A percentile compares a stretch with the other conserved stretches of the same genome.
Evolutionary conservation across 1,140 invertebrate species (phyloP).

Genomic region (Rhagoletis pomonella): DNA sequence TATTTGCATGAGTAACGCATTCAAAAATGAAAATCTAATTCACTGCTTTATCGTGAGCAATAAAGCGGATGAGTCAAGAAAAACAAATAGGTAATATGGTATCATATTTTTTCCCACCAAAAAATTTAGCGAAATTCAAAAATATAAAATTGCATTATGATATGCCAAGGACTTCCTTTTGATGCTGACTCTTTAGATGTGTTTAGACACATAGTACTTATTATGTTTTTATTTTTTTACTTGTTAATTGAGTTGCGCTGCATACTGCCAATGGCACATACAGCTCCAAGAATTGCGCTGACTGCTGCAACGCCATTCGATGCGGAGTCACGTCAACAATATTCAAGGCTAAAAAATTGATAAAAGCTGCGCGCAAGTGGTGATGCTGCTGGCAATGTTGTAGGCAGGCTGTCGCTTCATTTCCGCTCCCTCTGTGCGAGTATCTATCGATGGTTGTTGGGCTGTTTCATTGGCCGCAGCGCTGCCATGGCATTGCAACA

Average conservation of each 20-base stretch:
- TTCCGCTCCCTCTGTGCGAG: background rate
- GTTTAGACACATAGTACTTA: too few relatives aligned
- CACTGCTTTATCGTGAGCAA: background rate
- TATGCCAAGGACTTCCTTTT: background rate
- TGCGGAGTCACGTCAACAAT: conserved; percentile 22
- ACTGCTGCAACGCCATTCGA: background rate
- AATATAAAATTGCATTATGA: background rate
- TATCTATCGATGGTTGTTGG: background rate
- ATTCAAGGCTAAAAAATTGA: conserved; percentile 33
- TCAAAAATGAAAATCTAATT: background rate
- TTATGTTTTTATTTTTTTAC: background rate
- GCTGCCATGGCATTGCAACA: background rate
- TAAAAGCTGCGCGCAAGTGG: conserved; percentile 19
- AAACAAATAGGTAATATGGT: background rate
- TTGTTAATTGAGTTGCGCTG: background rate
- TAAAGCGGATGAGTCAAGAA: background rate
- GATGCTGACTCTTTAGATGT: background rate
- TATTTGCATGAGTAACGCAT: background rate
- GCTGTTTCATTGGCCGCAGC: background rate
- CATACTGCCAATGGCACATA: background rate
- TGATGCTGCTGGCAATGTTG: background rate
- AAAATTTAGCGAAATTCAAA: background rate
- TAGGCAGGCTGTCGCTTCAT: background rate
- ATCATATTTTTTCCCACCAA: background rate
- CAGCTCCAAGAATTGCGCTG: background rate